Base-by-base conservation (phyloP, 2,797 vertebrate genomes). In the Syndactyla subalaris region DNA sequence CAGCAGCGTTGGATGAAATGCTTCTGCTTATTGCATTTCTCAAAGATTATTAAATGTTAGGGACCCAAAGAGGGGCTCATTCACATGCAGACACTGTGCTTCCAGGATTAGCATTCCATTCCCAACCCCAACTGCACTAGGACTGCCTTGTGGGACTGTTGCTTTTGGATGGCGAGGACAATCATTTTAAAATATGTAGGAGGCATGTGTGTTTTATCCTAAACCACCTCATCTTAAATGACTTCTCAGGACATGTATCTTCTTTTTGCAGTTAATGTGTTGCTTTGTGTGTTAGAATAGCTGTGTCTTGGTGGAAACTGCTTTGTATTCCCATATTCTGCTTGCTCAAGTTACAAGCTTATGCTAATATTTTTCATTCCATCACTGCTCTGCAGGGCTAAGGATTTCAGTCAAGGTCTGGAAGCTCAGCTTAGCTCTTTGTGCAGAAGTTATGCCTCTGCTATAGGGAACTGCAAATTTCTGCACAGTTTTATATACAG, bases 61-160 rank as follows among this genome's bases (percentile, higher is more conserved):
- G 51, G 45, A 88, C 68, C 59, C n/a, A 58, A 51, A 92, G 57
- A 91, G 38, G 54, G 51, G 34, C 80, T 95, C 68, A 86, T 93
- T 91, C 72, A 18, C 34, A 89, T 91, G 91, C 92, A 94, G 92
- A 78, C 87, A 34, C 62, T 66, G 84, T 92, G 51, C 89, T 89
- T 36, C 55, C 66, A 65, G 89, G 95, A 96, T 96, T 94, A 95
- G 73, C 82, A 93, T 96, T 94, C 91, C 49, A 10, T 95, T 81
- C 48, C 65, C 91, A 85, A 6, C 89, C 55, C 62, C 52, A 49
- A 51, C 85, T 66, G 79, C 85, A 39, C 54, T 24, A 57, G 63
- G 51, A 22, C 21, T 91, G 80, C 58, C 91, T 80, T 57, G 62
- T 89, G 88, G 86, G 71, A 51, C 26, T 85, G 43, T 23, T 86